phyloP scores from a whole-genome alignment of 1,140 invertebrate species.

The Diabrotica undecimpunctata region DNA sequence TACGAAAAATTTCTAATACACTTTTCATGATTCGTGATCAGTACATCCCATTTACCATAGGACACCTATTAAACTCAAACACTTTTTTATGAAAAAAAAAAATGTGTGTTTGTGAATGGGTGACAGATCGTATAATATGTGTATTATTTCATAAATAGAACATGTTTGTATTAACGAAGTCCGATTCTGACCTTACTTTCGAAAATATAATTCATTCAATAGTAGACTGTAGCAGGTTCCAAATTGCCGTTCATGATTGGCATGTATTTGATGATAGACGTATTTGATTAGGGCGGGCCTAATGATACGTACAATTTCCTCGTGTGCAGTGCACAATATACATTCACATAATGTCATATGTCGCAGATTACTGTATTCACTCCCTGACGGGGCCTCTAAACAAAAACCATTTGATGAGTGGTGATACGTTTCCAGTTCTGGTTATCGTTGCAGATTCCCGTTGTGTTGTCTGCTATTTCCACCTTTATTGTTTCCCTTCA shows the following conservation, averaged over 20 bases:
- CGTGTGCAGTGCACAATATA: slow-evolving; percentile 37
- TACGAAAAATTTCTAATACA: too few relatives aligned
- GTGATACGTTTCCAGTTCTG: slow-evolving; percentile 42
- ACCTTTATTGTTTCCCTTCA: slow-evolving; percentile 13
- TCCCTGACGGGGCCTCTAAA: slow-evolving; percentile 36
- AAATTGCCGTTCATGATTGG: slow-evolving; percentile 44
- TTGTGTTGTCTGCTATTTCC: slow-evolving; percentile 22
- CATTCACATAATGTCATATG: slow-evolving; percentile 41
- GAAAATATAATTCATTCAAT: neutral
- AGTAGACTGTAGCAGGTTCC: slow-evolving; percentile 14
- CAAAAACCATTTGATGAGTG: slow-evolving; percentile 43
- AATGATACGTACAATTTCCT: slow-evolving; percentile 46
- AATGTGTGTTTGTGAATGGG: too few relatives aligned
- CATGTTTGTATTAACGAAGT: too few relatives aligned
- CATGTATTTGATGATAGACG: slow-evolving; percentile 45
- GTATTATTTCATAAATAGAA: too few relatives aligned
- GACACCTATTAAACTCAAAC: too few relatives aligned
- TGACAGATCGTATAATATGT: too few relatives aligned
- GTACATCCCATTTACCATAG: too few relatives aligned
- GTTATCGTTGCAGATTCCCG: slow-evolving; percentile 39
- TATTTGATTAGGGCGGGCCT: slow-evolving; percentile 44
- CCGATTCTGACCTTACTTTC: too few relatives aligned
- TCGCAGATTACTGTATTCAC: slow-evolving; percentile 43
- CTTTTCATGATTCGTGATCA: too few relatives aligned
- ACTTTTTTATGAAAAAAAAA: too few relatives aligned